These are phyloP conservation scores for Alectoris magna DNA, from an alignment of 2,797 vertebrate genomes.

Conservation along the genomic window DNA sequence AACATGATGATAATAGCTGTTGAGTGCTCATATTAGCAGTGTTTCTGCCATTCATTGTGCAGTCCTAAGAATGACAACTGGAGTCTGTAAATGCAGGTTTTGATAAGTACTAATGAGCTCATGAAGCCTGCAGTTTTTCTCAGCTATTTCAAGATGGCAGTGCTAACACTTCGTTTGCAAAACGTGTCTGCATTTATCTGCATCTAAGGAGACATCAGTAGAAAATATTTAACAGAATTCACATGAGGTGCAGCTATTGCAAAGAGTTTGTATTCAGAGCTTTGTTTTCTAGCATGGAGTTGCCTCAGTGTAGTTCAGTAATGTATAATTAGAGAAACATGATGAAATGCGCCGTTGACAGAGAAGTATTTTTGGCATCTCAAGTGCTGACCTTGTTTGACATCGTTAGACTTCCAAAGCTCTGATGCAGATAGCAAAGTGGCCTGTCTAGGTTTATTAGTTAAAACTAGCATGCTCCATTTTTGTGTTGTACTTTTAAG, in stretches of 20 bases:
- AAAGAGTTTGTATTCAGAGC: not conserved
- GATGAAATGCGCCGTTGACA: constrained; percentile 39
- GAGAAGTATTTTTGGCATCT: constrained; percentile 54
- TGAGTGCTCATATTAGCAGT: not conserved
- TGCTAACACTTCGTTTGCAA: not conserved
- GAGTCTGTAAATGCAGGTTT: not conserved
- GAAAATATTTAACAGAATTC: not conserved
- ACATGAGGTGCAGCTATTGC: not conserved
- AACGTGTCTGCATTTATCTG: not conserved
- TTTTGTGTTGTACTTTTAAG: not conserved
- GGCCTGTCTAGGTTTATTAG: not conserved
- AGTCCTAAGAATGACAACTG: not conserved
- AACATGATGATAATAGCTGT: not conserved
- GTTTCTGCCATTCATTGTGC: not conserved
- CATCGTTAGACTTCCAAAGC: not conserved
- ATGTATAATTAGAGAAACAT: constrained; percentile 33
- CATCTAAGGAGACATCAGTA: not conserved
- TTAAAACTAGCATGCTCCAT: not conserved
- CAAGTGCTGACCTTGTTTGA: not conserved
- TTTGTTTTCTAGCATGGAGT: not conserved
- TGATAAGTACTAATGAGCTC: not conserved
- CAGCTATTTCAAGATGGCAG: not conserved
- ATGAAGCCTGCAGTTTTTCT: not conserved
- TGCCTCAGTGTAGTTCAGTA: not conserved
- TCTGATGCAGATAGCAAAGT: not conserved